Percentiles rank a stretch among this genome's conserved stretches.
Evolutionary conservation across 2,113 vertebrate genomes (phyloP).

Genomic region (Murina feae): DNA sequence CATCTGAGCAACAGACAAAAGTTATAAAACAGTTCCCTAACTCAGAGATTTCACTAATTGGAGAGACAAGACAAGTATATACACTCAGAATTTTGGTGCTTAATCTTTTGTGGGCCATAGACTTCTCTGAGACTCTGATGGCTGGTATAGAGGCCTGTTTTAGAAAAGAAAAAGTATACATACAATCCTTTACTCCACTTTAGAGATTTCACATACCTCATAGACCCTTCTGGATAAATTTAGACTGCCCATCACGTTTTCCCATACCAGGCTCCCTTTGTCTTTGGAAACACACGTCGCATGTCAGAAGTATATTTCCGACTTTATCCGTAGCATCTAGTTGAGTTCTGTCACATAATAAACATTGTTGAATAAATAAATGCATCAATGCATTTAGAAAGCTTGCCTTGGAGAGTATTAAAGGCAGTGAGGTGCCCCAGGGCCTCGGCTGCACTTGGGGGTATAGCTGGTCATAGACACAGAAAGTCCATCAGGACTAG

Average conservation of each 20-base stretch:
- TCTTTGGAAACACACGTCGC: not conserved
- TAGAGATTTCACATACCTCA: not conserved
- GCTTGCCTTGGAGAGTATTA: accelerated
- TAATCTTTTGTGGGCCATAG: not conserved
- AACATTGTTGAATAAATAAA: not conserved
- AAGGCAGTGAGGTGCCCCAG: accelerated
- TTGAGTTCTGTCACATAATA: not conserved
- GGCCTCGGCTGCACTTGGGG: not conserved
- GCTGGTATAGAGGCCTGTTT: not conserved
- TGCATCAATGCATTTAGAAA: not conserved
- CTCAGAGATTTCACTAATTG: not conserved
- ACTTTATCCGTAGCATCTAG: not conserved
- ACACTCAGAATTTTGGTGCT: not conserved
- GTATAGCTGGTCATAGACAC: too few relatives aligned
- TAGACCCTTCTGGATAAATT: not conserved
- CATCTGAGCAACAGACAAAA: not conserved
- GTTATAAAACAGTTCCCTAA: not conserved
- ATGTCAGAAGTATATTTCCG: not conserved
- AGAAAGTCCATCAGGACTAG: not conserved
- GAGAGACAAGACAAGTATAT: not conserved
- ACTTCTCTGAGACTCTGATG: not conserved
- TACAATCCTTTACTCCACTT: not conserved
- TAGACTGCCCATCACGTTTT: not conserved
- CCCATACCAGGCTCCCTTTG: not conserved
- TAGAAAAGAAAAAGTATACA: not conserved